These are phyloP conservation scores for Diglossa cyanea DNA, from an alignment of 2,797 vertebrate genomes.

Conservation along the genomic window DNA sequence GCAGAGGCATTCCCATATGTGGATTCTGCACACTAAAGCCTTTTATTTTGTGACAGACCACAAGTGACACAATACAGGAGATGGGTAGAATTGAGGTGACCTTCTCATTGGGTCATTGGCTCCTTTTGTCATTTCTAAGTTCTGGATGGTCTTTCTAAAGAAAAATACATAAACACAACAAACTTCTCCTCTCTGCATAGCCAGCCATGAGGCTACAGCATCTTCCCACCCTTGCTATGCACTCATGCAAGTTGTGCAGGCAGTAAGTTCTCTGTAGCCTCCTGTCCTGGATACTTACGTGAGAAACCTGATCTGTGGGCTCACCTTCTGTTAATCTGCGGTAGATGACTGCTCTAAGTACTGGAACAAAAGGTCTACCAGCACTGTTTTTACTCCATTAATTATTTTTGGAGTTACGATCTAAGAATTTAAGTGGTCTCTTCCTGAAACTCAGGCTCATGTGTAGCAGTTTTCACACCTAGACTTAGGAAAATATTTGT, in stretches of 20 bases:
- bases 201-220: background rate
- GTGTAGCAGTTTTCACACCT: background rate
- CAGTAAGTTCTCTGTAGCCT: background rate
- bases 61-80: background rate
- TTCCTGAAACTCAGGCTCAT: background rate
- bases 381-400: background rate
- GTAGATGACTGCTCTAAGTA: background rate
- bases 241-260: background rate
- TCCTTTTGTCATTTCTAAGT: background rate
- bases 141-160: background rate
- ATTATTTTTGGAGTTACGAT: background rate
- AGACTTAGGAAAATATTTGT: background rate
- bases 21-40: background rate
- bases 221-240: background rate
- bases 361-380: background rate
- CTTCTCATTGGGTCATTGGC: background rate
- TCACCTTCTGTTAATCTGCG: background rate
- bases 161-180: background rate
- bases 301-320: background rate
- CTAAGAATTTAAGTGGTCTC: background rate
- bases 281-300: background rate
- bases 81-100: rapidly evolving
- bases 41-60: background rate
- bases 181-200: background rate
- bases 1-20: background rate